Percentiles rank a stretch among this genome's conserved stretches.
phyloP scores from a whole-genome alignment of 2,113 vertebrate species.

The Butorides virescens region DNA sequence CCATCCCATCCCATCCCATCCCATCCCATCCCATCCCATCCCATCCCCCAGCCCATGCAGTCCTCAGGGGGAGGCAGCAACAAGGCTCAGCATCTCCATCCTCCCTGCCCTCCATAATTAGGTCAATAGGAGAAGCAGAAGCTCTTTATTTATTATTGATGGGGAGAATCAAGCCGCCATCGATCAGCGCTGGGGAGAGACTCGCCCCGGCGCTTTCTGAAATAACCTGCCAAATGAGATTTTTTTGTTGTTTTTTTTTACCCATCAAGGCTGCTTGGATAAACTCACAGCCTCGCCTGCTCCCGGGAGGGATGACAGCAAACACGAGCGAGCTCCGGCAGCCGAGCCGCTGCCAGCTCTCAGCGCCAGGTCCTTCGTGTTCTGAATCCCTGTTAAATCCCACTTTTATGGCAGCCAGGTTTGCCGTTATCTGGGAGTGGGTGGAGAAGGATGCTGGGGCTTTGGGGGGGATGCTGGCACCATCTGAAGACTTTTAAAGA shows the following conservation, averaged over 20 bases:
- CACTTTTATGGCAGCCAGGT: not conserved
- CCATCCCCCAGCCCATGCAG: accelerated
- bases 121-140: not conserved
- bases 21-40: not conserved
- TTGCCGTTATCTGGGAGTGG: accelerated
- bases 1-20: no score
- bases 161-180: not conserved
- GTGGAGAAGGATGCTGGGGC: not conserved
- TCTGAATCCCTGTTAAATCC: not conserved
- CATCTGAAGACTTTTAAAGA: not conserved
- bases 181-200: not conserved
- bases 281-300: not conserved
- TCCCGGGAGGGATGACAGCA: not conserved
- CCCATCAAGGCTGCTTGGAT: not conserved
- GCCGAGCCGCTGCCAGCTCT: not conserved
- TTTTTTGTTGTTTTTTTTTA: not conserved
- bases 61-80: not conserved
- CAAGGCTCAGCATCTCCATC: not conserved
- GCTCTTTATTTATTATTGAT: not conserved
- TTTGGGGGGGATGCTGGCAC: not conserved
- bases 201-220: not conserved
- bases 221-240: not conserved
- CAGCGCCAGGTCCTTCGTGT: accelerated
- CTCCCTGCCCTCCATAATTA: accelerated
- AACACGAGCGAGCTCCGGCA: accelerated